Percentiles rank a stretch among this genome's conserved stretches.
phyloP scores from a whole-genome alignment of 1,140 invertebrate genomes.

The Rhagoletis pomonella region DNA sequence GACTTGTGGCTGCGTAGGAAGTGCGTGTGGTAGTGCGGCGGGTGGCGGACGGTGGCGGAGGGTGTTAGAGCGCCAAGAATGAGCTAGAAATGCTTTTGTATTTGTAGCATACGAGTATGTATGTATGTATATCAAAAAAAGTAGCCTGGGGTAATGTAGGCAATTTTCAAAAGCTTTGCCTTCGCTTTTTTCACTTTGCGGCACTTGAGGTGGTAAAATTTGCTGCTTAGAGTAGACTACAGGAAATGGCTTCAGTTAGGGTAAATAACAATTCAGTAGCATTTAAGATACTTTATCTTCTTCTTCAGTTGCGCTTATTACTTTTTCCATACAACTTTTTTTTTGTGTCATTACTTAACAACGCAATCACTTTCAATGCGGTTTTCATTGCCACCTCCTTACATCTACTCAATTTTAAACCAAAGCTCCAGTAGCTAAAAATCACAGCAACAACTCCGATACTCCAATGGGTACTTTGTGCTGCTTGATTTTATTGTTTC shows the following conservation, averaged over 20 bases:
- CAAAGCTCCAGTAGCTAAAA: no score
- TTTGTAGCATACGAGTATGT: background rate
- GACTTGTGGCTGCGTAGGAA: conserved; percentile 3
- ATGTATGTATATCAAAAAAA: background rate
- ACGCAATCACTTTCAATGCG: no score
- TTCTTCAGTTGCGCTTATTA: background rate
- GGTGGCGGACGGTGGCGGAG: background rate
- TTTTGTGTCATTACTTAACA: no score
- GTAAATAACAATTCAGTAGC: conserved; percentile 6
- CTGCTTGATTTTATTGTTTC: background rate
- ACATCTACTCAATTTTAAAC: no score
- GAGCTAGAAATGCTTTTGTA: background rate
- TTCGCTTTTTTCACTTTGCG: background rate
- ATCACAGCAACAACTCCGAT: background rate
- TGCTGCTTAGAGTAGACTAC: no score
- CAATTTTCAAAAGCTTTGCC: background rate
- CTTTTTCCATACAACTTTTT: no score
- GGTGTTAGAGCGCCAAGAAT: background rate
- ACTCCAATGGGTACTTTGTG: background rate
- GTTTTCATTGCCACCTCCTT: no score
- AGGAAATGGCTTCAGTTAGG: background rate
- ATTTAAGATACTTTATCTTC: background rate
- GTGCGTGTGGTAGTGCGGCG: background rate
- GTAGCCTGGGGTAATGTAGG: background rate
- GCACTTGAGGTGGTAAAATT: background rate